Percentiles rank a stretch among this genome's conserved stretches.
These are phyloP conservation scores for Paraescarpia echinospica DNA, from an alignment of 1,140 invertebrate species.

Conservation along the genomic window DNA sequence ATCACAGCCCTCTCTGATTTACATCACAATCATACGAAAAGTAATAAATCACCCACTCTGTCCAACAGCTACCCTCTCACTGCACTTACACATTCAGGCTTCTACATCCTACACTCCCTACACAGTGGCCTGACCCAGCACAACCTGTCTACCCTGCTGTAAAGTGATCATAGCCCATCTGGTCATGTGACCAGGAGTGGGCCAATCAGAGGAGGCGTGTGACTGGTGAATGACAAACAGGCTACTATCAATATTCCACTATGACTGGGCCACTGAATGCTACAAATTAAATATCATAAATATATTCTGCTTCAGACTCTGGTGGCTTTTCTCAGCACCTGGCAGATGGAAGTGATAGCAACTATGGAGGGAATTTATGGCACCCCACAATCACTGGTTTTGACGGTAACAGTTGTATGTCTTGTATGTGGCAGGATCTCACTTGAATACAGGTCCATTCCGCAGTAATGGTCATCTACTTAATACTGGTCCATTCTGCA, in stretches of 20 bases:
- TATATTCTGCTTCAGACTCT: background rate
- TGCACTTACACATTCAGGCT: background rate
- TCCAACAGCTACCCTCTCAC: background rate
- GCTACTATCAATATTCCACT: background rate
- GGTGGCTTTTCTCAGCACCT: background rate
- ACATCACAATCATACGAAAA: background rate
- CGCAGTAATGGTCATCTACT: too few relatives aligned
- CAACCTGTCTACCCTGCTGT: background rate
- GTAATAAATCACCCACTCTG: background rate
- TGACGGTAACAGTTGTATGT: too few relatives aligned
- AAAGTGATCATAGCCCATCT: background rate
- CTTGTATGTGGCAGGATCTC: too few relatives aligned
- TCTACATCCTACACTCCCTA: background rate
- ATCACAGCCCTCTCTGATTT: background rate
- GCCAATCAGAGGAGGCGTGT: background rate
- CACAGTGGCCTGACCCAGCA: background rate
- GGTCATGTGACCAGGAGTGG: background rate
- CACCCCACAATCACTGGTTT: background rate
- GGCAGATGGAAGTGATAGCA: background rate
- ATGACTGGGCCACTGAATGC: background rate
- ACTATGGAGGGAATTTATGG: background rate
- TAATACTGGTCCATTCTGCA: too few relatives aligned
- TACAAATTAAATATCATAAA: background rate
- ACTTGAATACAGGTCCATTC: too few relatives aligned
- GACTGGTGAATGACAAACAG: background rate